Evolutionary conservation across 2,113 vertebrate genomes (phyloP).

Genomic region (Erinaceus europaeus): DNA sequence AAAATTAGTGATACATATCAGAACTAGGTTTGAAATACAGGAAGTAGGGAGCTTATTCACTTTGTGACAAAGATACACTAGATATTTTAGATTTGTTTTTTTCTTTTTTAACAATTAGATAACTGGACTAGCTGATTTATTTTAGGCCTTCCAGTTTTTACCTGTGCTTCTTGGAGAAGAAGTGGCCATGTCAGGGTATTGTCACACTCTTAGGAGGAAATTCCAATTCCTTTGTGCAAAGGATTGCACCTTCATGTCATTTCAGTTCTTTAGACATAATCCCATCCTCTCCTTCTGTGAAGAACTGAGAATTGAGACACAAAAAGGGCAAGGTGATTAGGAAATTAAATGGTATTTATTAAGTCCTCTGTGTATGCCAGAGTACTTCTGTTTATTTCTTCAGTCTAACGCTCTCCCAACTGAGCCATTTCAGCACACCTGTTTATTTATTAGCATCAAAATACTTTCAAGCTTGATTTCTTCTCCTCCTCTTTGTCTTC

Average conservation of each 20-base stretch:
- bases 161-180: not conserved
- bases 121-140: too few species aligned
- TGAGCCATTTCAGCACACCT: constrained; percentile 89
- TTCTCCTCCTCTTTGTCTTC: too few species aligned
- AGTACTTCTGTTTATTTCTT: too few species aligned
- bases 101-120: too few species aligned
- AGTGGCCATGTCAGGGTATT: accelerated
- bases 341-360: not conserved
- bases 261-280: not conserved
- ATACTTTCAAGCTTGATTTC: too few species aligned
- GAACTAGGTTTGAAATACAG: too few species aligned
- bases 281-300: not conserved
- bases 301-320: not conserved
- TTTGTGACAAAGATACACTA: too few species aligned
- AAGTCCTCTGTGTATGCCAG: too few species aligned
- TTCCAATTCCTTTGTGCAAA: not conserved
- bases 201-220: not conserved
- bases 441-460: too few species aligned
- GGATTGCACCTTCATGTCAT: not conserved
- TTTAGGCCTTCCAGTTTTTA: not conserved
- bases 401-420: constrained; percentile 92
- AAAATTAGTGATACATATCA: too few species aligned
- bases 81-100: too few species aligned
- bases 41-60: too few species aligned
- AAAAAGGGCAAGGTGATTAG: not conserved